A percentile compares a stretch with the other conserved stretches of the same genome.
Conservation (phyloP, 2,888 invertebrate species). For the Himalopsyche japonica region DNA sequence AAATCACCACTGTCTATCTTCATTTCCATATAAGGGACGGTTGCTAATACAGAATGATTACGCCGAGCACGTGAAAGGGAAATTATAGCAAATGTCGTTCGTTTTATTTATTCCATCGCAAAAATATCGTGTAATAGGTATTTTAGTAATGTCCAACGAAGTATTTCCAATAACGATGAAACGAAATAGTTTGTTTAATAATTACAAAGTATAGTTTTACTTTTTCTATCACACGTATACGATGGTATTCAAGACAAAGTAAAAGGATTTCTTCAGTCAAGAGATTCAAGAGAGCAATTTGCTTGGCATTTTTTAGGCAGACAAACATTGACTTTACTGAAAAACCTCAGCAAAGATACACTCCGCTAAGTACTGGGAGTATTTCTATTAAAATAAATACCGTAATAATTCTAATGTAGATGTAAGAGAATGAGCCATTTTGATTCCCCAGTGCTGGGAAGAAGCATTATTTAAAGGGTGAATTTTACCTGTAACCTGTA, state of each 20-base stretch:
- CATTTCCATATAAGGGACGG: not conserved
- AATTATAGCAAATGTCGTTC: not conserved
- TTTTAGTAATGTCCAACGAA: no score
- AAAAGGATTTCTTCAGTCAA: no score
- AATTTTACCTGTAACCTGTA: not conserved
- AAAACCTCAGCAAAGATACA: not conserved
- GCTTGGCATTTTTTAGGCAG: no score
- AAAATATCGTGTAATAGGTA: no score
- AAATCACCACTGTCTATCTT: not conserved
- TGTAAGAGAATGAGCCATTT: not conserved
- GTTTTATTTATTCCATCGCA: no score
- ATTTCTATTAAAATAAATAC: not conserved
- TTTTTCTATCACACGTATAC: no score
- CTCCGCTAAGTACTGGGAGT: not conserved
- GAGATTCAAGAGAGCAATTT: no score
- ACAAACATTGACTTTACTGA: no score
- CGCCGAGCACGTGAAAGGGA: not conserved
- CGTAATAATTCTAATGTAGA: not conserved
- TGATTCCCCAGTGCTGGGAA: not conserved
- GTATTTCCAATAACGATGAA: no score
- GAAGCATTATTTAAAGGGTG: not conserved
- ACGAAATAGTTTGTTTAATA: no score
- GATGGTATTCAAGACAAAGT: no score
- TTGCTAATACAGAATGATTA: not conserved
- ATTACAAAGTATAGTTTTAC: no score